Percentiles rank a stretch among this genome's conserved stretches.
Evolutionary conservation across 1,140 invertebrate species (phyloP).

Genomic region (Microplitis mediator): DNA sequence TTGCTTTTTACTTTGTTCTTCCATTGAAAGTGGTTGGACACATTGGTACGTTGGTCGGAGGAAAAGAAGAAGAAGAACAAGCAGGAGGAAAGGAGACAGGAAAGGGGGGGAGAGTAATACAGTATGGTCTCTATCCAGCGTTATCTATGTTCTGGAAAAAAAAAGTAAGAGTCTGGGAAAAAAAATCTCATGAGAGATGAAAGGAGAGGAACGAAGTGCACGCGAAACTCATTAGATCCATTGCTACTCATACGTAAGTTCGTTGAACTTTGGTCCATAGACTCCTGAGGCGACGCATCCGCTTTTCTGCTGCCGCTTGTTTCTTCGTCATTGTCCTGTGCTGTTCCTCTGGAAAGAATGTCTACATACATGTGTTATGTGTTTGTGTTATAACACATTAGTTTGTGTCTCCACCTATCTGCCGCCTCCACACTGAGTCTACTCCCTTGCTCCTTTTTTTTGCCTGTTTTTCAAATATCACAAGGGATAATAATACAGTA

Average conservation of each 20-base stretch:
- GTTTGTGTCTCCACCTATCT: not conserved
- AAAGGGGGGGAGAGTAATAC: not conserved
- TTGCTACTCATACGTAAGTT: conserved; percentile 20
- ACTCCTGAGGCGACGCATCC: not conserved
- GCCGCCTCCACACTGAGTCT: conserved; percentile 1
- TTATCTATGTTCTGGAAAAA: not conserved
- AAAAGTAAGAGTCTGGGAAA: not conserved
- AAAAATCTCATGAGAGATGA: conserved; percentile 2
- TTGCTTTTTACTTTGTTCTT: not conserved
- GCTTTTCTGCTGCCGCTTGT: conserved; percentile 2
- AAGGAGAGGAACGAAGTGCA: conserved; percentile 16
- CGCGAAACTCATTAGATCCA: conserved; percentile 32
- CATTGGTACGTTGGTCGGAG: too few species aligned
- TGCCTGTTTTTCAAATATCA: not conserved
- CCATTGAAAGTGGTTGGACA: not conserved
- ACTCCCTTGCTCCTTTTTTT: conserved; percentile 9
- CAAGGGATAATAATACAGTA: conserved; percentile 20
- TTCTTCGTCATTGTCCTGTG: conserved; percentile 32
- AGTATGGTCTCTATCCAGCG: not conserved
- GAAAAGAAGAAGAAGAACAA: too few species aligned
- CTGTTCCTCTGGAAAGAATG: not conserved
- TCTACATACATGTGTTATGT: not conserved
- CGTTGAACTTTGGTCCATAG: conserved; percentile 33
- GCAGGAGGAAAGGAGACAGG: too few species aligned
- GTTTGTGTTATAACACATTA: too few species aligned